Conservation (phyloP, 2,113 vertebrate species). For the Catagonus wagneri region DNA sequence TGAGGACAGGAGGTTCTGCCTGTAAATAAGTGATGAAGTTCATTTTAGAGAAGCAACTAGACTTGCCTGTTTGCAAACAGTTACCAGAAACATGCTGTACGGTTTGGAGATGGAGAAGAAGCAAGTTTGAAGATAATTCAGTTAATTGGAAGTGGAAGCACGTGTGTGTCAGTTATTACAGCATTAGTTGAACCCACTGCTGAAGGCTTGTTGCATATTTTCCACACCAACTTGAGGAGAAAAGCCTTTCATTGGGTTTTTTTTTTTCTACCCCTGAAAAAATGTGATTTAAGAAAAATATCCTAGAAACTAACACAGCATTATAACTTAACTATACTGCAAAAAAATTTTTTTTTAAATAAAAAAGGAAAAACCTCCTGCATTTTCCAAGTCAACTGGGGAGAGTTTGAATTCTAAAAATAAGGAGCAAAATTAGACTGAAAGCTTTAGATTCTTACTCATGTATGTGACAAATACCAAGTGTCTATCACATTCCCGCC, state of each 20-base stretch:
- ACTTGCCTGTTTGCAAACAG: slow-evolving; percentile 29
- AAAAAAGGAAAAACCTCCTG: background rate
- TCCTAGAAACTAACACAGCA: background rate
- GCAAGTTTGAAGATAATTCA: slow-evolving; percentile 44
- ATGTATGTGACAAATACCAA: background rate
- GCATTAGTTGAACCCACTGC: background rate
- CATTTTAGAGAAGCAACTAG: slow-evolving; percentile 31
- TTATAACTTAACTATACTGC: background rate
- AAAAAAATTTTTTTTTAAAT: background rate
- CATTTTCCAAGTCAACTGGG: background rate
- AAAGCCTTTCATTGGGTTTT: background rate
- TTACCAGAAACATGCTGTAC: background rate
- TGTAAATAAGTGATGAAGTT: slow-evolving; percentile 26
- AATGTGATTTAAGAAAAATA: slow-evolving; percentile 24
- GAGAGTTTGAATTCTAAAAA: slow-evolving; percentile 9
- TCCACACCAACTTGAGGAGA: background rate
- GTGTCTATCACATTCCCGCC: too few relatives aligned
- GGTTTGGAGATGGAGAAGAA: background rate
- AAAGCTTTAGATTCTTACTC: background rate
- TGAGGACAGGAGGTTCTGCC: background rate
- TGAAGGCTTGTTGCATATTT: background rate
- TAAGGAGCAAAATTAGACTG: background rate
- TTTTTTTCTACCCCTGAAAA: slow-evolving; percentile 47
- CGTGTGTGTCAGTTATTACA: slow-evolving; percentile 35
- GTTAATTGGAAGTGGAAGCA: slow-evolving; percentile 54